phyloP scores from a whole-genome alignment of 2,797 vertebrate genomes.

The Coregonus sp. region DNA sequence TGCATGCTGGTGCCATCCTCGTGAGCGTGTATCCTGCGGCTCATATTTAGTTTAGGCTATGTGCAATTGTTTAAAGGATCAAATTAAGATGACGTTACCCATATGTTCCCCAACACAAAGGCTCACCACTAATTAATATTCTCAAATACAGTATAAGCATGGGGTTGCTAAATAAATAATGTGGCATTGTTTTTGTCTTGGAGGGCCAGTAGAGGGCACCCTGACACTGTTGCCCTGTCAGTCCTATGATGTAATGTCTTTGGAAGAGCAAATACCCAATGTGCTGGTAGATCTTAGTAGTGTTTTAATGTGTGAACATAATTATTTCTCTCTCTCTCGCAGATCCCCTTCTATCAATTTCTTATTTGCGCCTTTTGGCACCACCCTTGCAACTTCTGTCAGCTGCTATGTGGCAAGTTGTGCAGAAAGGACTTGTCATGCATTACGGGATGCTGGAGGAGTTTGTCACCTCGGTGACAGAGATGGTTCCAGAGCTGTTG shows the following conservation, averaged over 20 bases:
- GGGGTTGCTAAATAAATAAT: not conserved
- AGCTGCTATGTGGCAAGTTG: constrained; percentile 78
- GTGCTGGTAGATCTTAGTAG: not conserved
- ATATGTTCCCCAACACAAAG: not conserved
- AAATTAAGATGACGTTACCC: not conserved
- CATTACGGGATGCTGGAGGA: constrained; percentile 79
- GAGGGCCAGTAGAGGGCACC: not conserved
- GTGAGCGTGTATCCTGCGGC: not conserved
- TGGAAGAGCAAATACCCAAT: not conserved
- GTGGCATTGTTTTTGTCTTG: not conserved
- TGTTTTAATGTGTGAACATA: not conserved
- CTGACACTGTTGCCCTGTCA: not conserved
- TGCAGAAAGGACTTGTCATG: constrained; percentile 70
- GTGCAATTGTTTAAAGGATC: not conserved
- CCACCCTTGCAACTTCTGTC: constrained; percentile 74
- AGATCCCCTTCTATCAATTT: constrained; percentile 67
- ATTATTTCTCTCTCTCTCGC: constrained; percentile 4
- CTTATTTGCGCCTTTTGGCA: constrained; percentile 70
- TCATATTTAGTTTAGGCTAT: not conserved
- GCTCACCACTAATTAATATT: not conserved
- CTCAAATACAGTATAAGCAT: not conserved
- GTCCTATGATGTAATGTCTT: not conserved
- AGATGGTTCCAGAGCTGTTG: constrained; percentile 78
- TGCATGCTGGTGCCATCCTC: not conserved
- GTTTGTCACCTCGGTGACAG: constrained; percentile 76